Evolutionary conservation across 2,113 vertebrate species (phyloP).

Genomic region (Dasypus novemcinctus): DNA sequence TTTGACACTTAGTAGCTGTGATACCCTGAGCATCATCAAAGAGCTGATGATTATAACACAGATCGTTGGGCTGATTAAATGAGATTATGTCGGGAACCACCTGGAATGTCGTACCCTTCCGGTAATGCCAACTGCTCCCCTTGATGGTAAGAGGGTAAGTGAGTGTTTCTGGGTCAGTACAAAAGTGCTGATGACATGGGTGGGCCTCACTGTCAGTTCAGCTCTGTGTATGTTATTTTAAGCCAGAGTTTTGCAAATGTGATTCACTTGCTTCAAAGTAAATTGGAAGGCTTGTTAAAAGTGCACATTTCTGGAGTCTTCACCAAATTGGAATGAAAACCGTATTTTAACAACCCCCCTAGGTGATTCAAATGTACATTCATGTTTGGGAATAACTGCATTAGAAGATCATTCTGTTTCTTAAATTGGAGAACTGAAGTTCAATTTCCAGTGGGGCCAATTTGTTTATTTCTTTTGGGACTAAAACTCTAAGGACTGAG

Average conservation of each 20-base stretch:
- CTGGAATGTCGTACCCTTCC: neutral
- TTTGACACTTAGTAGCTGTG: neutral
- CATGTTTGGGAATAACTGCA: neutral
- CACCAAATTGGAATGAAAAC: conserved; percentile 25
- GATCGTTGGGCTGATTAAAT: neutral
- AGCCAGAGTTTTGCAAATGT: neutral
- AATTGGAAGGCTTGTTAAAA: neutral
- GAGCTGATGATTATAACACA: neutral
- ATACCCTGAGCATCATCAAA: neutral
- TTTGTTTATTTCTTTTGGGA: conserved; percentile 1
- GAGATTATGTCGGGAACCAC: neutral
- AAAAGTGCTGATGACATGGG: neutral
- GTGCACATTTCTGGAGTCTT: neutral
- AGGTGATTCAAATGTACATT: neutral
- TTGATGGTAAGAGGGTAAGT: neutral
- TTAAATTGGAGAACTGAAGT: neutral
- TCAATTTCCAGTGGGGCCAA: neutral
- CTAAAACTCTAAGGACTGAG: neutral
- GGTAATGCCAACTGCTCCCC: neutral
- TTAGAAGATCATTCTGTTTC: neutral
- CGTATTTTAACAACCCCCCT: neutral
- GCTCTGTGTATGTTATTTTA: neutral
- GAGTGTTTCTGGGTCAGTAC: neutral
- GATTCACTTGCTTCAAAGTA: neutral
- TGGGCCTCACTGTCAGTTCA: neutral